These are phyloP conservation scores for Vimba vimba DNA, from an alignment of 2,113 vertebrate species.

Conservation along the genomic window DNA sequence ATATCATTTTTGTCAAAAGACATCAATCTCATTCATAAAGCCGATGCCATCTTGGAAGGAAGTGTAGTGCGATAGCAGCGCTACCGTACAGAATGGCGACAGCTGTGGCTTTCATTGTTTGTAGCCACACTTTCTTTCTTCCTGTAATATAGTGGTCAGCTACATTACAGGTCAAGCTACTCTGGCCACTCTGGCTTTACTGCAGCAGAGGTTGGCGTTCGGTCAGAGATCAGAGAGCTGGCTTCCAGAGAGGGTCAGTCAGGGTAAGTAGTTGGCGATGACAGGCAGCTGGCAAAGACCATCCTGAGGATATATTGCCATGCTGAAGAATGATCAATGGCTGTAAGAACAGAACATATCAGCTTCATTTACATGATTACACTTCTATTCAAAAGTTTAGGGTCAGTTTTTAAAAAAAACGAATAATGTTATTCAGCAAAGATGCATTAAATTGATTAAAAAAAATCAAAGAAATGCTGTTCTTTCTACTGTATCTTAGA, in stretches of 20 bases:
- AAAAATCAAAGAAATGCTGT: background rate
- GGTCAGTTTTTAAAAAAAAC: background rate
- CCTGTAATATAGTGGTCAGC: conserved; percentile 22
- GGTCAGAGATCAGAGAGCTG: conserved; percentile 19
- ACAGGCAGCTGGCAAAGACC: conserved; percentile 43
- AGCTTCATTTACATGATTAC: background rate
- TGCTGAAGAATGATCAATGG: conserved; percentile 9
- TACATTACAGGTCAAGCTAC: conserved; percentile 14
- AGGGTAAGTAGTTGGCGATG: conserved; percentile 47
- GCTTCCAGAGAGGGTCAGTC: conserved; percentile 37
- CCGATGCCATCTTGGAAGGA: background rate
- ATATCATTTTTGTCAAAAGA: background rate
- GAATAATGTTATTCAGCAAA: background rate
- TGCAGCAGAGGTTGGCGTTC: conserved; percentile 6
- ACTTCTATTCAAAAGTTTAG: background rate
- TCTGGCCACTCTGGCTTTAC: background rate
- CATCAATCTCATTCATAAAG: background rate
- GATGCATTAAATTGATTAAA: background rate
- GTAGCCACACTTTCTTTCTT: conserved; percentile 22
- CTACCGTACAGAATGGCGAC: conserved; percentile 16
- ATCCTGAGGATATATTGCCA: background rate
- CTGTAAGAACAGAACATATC: background rate
- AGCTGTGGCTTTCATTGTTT: conserved; percentile 39
- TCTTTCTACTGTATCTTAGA: too few species aligned
- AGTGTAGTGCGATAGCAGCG: background rate